phyloP scores from a whole-genome alignment of 2,113 vertebrate genomes.

The Hippoglossus stenolepis region DNA sequence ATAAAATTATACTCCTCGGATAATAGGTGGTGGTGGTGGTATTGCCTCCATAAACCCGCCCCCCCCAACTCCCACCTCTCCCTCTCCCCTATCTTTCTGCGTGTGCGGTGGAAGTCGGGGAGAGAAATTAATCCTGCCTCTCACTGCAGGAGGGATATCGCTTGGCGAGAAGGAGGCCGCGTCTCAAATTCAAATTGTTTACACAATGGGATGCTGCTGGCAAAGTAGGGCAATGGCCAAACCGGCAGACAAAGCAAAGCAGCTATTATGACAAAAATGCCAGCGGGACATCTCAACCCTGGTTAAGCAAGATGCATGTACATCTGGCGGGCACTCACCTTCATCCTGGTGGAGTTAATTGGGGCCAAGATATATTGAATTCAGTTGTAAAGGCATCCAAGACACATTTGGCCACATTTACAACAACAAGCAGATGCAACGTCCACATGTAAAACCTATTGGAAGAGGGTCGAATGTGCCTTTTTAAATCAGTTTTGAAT shows the following conservation, averaged over 20 bases:
- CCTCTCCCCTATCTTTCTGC: conserved; percentile 27
- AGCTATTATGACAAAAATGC: conserved; percentile 32
- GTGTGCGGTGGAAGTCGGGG: conserved; percentile 37
- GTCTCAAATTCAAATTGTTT: conserved; percentile 70
- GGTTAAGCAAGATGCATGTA: conserved; percentile 16
- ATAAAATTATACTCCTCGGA: conserved; percentile 73
- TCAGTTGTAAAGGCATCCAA: conserved; percentile 9
- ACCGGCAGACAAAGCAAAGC: conserved; percentile 40
- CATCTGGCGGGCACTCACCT: conserved; percentile 4
- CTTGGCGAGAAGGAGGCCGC: conserved; percentile 40
- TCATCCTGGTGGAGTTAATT: conserved; percentile 12
- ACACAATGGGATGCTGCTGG: conserved; percentile 51
- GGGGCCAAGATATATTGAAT: not conserved
- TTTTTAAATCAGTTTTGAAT: not conserved
- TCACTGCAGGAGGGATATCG: conserved; percentile 62
- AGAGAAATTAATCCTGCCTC: conserved; percentile 65
- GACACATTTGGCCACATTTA: not conserved
- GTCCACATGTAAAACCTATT: not conserved
- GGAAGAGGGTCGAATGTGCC: not conserved
- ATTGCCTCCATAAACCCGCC: conserved; percentile 39
- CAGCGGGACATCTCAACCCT: conserved; percentile 29
- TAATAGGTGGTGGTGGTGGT: conserved; percentile 58
- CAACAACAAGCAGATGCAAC: not conserved
- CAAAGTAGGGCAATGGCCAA: conserved; percentile 48
- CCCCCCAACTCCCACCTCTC: conserved; percentile 11